phyloP scores from a whole-genome alignment of 2,113 vertebrate genomes.

The Gymnarchus niloticus region DNA sequence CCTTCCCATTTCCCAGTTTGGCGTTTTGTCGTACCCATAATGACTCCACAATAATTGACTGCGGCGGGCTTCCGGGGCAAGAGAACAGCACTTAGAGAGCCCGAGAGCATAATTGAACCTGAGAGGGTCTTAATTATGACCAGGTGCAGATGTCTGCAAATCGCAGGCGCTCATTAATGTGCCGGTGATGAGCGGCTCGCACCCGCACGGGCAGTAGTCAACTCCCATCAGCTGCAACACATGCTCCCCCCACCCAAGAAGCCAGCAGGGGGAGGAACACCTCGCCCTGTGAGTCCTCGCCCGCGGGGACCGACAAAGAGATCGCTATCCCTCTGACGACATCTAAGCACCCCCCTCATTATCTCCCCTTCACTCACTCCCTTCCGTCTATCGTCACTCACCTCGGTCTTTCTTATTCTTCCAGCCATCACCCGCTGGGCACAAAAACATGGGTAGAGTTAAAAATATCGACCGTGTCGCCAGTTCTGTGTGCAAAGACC shows the following conservation, averaged over 20 bases:
- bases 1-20: not conserved
- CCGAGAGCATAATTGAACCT: not conserved
- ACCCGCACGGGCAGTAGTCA: not conserved
- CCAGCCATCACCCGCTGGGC: not conserved
- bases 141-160: not conserved
- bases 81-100: not conserved
- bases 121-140: constrained; percentile 3
- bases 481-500: not conserved
- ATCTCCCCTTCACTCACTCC: not conserved
- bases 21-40: not conserved
- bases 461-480: not conserved
- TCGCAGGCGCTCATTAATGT: not conserved
- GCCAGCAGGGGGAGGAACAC: not conserved
- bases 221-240: not conserved
- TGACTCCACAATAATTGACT: not conserved
- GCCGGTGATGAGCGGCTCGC: not conserved
- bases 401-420: not conserved
- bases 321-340: not conserved
- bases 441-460: not conserved
- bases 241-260: not conserved
- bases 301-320: not conserved
- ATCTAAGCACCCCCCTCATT: not conserved
- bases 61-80: not conserved
- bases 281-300: not conserved
- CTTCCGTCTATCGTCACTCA: not conserved